Evolutionary conservation across 2,888 invertebrate genomes (phyloP).

Genomic region (Caenorhabditis sp.): DNA sequence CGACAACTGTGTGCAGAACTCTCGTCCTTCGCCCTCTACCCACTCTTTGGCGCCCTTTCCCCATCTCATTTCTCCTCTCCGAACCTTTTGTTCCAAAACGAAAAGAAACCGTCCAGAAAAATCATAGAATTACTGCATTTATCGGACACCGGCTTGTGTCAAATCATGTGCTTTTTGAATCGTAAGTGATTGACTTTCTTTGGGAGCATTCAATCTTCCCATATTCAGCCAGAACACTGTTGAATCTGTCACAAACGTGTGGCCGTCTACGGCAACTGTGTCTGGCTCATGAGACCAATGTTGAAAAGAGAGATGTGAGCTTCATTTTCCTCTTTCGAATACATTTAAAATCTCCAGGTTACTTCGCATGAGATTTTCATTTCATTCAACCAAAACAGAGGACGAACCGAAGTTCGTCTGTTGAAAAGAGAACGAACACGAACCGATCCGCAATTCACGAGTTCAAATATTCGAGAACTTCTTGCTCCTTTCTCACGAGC

Average conservation of each 20-base stretch:
- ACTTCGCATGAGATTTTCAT: constrained; percentile 60
- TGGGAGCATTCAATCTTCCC: too few relatives aligned
- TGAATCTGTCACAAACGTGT: constrained; percentile 59
- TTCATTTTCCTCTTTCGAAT: background rate
- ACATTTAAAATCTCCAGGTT: constrained; percentile 24
- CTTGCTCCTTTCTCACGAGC: constrained; percentile 54
- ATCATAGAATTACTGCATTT: constrained; percentile 27
- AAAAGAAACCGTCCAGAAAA: constrained; percentile 29
- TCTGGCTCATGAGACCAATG: constrained; percentile 23
- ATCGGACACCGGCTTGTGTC: constrained; percentile 37
- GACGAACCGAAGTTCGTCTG: constrained; percentile 54
- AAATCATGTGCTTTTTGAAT: constrained; percentile 51
- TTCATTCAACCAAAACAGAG: constrained; percentile 55
- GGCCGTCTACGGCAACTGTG: constrained; percentile 43
- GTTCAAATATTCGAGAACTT: constrained; percentile 29
- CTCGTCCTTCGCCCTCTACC: constrained; percentile 66
- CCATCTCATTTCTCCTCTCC: constrained; percentile 66
- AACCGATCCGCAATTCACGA: constrained; percentile 36
- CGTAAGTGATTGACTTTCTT: constrained; percentile 25
- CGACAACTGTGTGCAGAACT: constrained; percentile 64
- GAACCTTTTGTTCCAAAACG: constrained; percentile 57
- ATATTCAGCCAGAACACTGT: constrained; percentile 49
- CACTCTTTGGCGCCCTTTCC: constrained; percentile 61
- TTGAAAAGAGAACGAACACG: constrained; percentile 57
- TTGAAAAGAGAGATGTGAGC: constrained; percentile 46